Evolutionary conservation across 1,140 invertebrate genomes (phyloP).

Genomic region (Listronotus oregonensis): DNA sequence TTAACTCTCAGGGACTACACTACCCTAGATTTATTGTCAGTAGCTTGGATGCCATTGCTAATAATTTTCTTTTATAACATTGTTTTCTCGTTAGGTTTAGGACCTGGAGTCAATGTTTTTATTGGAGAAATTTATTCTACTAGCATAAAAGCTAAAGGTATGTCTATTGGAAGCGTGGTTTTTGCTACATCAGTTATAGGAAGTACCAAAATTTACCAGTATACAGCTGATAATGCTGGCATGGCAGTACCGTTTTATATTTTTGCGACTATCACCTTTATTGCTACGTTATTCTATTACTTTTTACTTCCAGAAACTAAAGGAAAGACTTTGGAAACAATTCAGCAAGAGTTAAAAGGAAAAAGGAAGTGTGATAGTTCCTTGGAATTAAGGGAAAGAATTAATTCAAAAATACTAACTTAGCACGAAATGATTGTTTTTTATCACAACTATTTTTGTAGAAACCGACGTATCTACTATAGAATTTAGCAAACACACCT

Average conservation of each 20-base stretch:
- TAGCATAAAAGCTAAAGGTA: conserved; percentile 47
- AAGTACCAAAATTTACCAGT: conserved; percentile 60
- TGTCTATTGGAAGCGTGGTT: conserved; percentile 41
- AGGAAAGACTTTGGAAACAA: conserved; percentile 10
- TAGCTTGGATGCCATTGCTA: conserved; percentile 46
- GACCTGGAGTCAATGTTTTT: conserved; percentile 39
- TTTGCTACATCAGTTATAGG: conserved; percentile 46
- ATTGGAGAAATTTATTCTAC: conserved; percentile 47
- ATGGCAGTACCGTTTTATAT: conserved; percentile 56
- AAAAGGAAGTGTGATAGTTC: background rate
- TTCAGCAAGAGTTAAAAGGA: conserved; percentile 12
- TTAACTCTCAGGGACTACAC: conserved; percentile 42
- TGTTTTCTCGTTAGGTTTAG: conserved; percentile 41
- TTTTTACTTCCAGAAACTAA: conserved; percentile 8
- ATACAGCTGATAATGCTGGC: conserved; percentile 55
- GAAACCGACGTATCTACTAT: no score
- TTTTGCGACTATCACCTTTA: background rate
- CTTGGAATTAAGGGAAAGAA: no score
- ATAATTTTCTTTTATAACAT: conserved; percentile 42
- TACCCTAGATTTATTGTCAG: conserved; percentile 21
- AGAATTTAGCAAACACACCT: no score
- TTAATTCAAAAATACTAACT: no score
- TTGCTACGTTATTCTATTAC: conserved; percentile 1
- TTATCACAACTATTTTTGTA: no score
- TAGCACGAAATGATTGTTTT: no score